Evolutionary conservation across 1,140 invertebrate species (phyloP), one percentile per base, ranked within the genome.

Genomic region (Ips typographus): DNA sequence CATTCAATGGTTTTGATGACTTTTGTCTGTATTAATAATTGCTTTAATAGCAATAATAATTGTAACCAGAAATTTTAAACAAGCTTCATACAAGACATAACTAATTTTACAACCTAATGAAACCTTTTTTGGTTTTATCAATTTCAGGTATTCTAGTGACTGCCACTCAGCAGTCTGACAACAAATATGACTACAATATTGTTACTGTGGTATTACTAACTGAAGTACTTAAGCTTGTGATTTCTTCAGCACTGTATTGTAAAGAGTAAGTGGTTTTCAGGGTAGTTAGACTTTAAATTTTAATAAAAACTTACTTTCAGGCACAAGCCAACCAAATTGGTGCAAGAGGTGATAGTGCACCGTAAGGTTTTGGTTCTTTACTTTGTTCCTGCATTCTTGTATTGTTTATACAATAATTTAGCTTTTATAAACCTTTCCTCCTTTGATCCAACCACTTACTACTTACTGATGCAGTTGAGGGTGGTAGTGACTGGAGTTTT

Each of bases 381-480:
- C 77, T 91, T 96, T 82, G 87, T 98, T 63, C 95, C 95, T 52
- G 91, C 95, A 3, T 86, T 92, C 73, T 82, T 98, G 40, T 98
- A 98, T 80, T 96, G 94, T 78, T 82, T 98, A 2, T 98, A 98
- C 82, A 98, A 98, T 79, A 98, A 98, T 83, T 84, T 98, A 73
- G 88, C 94, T 6, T 98, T 96, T 83, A 85, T 93, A 37, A 98
- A 97, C 84, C 83, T 98, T 70, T 89, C 91, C 36, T 87, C 85
- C 38, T 98, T 96, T 83, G 95, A 98, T 80, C 95, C 95, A 3
- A 97, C 95, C 4, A 96, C 95, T 4, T 98, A 98, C 78, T 96
- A 93, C 80, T 82, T 98, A 39, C 82, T 98, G n/a, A 83, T 98
- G 4, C 95, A 98, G 82, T 87, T 98, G 61, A 83, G 96, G 75